Evolutionary conservation across 1,140 invertebrate genomes (phyloP), one percentile per base, ranked within the genome.

Genomic region (Sycophila sp.): DNA sequence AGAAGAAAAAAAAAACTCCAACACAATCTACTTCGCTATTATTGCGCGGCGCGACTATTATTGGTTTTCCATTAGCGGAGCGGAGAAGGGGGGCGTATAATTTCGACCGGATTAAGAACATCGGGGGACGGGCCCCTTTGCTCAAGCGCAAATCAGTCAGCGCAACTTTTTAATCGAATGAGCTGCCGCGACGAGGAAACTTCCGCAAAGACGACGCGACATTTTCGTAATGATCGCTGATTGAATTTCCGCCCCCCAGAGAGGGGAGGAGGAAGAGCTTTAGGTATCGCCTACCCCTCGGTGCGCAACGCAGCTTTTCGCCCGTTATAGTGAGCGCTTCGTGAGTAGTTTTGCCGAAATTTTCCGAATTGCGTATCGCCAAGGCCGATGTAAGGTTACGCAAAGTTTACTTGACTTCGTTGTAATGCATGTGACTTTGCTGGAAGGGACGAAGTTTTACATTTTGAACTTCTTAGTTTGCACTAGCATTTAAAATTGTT

Each of bases 91-190:
- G 28, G 24, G 19, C 1, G 17, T 60, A 53, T 69, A 69, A 69
- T 69, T 53, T 40, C 56, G 38, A 60, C 40, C 34, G 56, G 45
- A 69, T 69, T 69, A 69, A 63, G 68, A 69, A 63, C 26, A 56
- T 45, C 24, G 47, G 5, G 28, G 4, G 30, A 53, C 47, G 11
- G 11, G 26, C 5, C 5, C 4, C 22, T 19, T 6, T 6, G 0
- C 42, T 1, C 17, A 22, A 47, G n/a, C 7, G 49, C 51, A 6
- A 42, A 69, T 51, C 47, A 36, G 28, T 1, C 56, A 30, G 42
- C 45, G 58, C 47, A 62, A 62, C 67, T 69, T 53, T 69, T 69
- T 62, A 69, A 63, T 69, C 49, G 58, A 69, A 69, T 62, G 47
- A 69, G 45, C 0, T 6, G 22, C 34, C 15, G 17, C 49, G 32